Base-by-base conservation (phyloP, 1,140 invertebrate species). In the Aphis craccivora region DNA sequence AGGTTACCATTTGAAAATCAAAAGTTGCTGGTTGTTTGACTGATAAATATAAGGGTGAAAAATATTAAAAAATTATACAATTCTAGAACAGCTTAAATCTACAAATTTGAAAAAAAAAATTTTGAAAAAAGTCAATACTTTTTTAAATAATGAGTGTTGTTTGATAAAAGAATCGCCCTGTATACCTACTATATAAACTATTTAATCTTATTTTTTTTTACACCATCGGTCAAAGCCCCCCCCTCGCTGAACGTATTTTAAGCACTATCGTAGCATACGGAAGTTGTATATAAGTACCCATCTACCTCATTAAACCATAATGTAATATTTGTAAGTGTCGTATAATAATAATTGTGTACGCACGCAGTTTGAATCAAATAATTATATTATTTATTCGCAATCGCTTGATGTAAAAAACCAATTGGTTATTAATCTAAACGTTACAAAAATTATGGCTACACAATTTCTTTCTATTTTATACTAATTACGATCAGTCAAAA, bases 191-290 rank as follows among this genome's bases (percentile, higher is more conserved):
- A 67, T 18, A 76, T 35, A 76, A 76, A 76, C 60, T 76, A 76
- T 76, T 76, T 76, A n/a, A 76, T 76, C 60, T 76, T n/a, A n/a
- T 67, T 76, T 76, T 53, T 67, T 76, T 76, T 76, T 76, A n/a
- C 11, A 76, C n/a, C 55, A 60, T 60, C 14, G 30, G 60, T 76
- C 30, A 76, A 76, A 76, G 60, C 60, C 60, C 30, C n/a, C 60
- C n/a, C n/a, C 60, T 14, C 60, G 30, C n/a, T 76, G n/a, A 76
- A 76, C 60, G 14, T 76, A n/a, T 76, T n/a, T 76, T 76, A 76
- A n/a, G n/a, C 60, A 5, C 3, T 67, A n/a, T 3, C 60, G 2
- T 40, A 67, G 25, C 3, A 67, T 30, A 67, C 30, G 60, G 6
- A 76, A 14, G 60, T 76, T 76, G n/a, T 60, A 30, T 67, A 11